These are phyloP conservation scores for Fragum fragum DNA, from an alignment of 2,888 invertebrate species.

Conservation along the genomic window DNA sequence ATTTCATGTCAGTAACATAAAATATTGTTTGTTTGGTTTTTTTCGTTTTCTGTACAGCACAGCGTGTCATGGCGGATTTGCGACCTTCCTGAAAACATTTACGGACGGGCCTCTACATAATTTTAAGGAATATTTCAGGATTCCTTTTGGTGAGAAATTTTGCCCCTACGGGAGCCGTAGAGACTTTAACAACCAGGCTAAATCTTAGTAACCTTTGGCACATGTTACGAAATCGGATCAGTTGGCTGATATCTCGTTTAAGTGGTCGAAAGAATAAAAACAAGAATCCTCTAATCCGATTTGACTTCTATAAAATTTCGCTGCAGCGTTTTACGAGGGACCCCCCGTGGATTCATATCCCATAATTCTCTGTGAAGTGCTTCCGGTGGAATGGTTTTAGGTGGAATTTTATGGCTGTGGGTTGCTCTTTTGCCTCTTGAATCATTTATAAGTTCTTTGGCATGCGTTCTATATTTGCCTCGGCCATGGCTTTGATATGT, in stretches of 20 bases:
- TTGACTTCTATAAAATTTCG: constrained; percentile 20
- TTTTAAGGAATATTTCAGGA: too few species aligned
- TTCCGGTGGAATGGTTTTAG: constrained; percentile 14
- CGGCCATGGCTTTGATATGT: background rate
- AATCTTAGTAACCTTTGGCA: too few species aligned
- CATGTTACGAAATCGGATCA: too few species aligned
- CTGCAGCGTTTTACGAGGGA: constrained; percentile 27
- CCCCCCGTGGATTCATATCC: constrained; percentile 23
- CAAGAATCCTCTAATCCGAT: constrained; percentile 18
- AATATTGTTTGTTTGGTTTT: too few species aligned
- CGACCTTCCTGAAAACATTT: too few species aligned
- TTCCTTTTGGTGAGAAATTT: too few species aligned
- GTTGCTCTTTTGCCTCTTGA: constrained; percentile 4
- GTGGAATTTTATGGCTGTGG: constrained; percentile 4
- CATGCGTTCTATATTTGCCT: background rate
- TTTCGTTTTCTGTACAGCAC: too few species aligned
- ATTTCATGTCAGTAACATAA: too few species aligned
- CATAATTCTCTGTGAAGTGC: constrained; percentile 22
- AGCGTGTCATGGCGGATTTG: too few species aligned
- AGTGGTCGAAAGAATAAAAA: background rate
- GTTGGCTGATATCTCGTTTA: background rate
- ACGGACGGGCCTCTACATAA: too few species aligned
- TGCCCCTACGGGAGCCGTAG: too few species aligned
- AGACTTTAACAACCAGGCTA: too few species aligned
- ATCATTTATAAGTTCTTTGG: background rate